Conservation (phyloP, 2,113 vertebrate species). For the Oceanites oceanicus region DNA sequence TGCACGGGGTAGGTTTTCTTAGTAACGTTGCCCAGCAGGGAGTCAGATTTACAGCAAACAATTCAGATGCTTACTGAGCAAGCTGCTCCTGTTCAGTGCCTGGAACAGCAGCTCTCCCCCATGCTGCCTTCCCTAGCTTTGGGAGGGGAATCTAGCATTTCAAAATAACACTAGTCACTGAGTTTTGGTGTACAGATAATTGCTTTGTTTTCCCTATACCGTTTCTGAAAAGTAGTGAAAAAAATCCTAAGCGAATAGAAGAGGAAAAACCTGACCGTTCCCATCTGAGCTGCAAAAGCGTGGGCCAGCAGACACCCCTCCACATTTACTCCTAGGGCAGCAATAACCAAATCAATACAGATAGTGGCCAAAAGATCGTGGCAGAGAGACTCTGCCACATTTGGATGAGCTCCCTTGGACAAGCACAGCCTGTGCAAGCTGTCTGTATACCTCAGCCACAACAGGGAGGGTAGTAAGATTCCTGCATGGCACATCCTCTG, state of each 20-base stretch:
- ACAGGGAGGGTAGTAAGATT: background rate
- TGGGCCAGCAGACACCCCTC: background rate
- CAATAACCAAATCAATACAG: background rate
- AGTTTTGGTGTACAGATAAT: background rate
- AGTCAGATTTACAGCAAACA: background rate
- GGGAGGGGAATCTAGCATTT: background rate
- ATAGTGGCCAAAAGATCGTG: background rate
- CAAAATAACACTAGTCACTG: background rate
- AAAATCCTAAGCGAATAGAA: rapidly evolving
- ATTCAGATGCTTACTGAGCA: background rate
- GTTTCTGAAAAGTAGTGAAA: background rate
- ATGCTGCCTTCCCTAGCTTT: background rate
- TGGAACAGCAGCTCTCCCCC: background rate
- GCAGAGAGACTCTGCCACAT: background rate
- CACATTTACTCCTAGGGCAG: background rate
- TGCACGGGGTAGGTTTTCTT: background rate
- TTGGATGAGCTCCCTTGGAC: background rate
- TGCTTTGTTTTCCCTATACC: background rate
- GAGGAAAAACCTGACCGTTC: background rate
- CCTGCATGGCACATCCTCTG: background rate
- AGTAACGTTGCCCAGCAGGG: background rate
- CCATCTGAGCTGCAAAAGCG: background rate
- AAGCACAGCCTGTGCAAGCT: background rate
- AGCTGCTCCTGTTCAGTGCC: background rate
- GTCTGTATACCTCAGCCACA: background rate